phyloP scores from a whole-genome alignment of 2,888 invertebrate genomes.

The Pelosia muscerda region DNA sequence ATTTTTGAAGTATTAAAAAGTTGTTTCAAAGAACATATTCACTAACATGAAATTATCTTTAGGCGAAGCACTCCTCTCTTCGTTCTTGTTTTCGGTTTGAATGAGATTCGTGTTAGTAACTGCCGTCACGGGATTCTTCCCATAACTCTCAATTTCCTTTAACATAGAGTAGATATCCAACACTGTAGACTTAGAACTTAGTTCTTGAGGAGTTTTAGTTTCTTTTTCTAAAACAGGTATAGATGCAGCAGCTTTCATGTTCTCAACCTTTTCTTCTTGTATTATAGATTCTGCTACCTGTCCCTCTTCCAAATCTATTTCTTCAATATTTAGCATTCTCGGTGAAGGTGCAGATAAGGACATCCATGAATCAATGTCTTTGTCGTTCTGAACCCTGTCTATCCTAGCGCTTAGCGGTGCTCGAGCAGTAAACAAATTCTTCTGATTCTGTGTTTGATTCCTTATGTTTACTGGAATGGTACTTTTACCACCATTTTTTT shows the following conservation, averaged over 20 bases:
- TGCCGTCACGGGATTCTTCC: constrained; percentile 73
- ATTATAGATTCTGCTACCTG: constrained; percentile 30
- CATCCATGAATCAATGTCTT: constrained; percentile 85
- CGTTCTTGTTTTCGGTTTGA: constrained; percentile 58
- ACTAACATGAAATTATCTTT: constrained; percentile 82
- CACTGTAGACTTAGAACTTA: constrained; percentile 75
- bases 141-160: constrained; percentile 82
- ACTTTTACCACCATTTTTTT: constrained; percentile 56
- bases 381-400: constrained; percentile 77
- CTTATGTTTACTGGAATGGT: constrained; percentile 56
- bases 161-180: constrained; percentile 84
- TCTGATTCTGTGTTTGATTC: constrained; percentile 71
- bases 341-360: constrained; percentile 78
- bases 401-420: constrained; percentile 77
- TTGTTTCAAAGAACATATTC: background rate
- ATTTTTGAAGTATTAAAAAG: background rate
- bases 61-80: constrained; percentile 63
- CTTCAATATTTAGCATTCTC: constrained; percentile 62
- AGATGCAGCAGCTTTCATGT: constrained; percentile 25
- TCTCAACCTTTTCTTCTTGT: constrained; percentile 40
- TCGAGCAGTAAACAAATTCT: constrained; percentile 63
- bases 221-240: constrained; percentile 45
- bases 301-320: constrained; percentile 42
- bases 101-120: constrained; percentile 52
- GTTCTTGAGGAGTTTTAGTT: constrained; percentile 58